Evolutionary conservation across 1,140 invertebrate species (phyloP), one percentile per base, ranked within the genome.

Genomic region (Habropoda laboriosa): DNA sequence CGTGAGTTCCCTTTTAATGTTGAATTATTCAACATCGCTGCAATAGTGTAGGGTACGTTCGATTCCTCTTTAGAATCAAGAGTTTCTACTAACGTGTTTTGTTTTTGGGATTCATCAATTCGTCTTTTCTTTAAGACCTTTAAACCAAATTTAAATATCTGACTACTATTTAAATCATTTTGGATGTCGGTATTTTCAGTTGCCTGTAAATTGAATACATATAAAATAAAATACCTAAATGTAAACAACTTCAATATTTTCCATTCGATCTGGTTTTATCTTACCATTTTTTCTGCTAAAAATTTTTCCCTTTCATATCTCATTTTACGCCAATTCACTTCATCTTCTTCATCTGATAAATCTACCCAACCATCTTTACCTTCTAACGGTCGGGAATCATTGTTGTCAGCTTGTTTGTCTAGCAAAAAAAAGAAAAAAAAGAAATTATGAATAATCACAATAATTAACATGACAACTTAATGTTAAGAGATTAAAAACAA

Each of bases 291-390:
- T 91, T 95, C 92, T 79, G 94, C 92, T 8, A 96, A 88, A 88
- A 95, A 96, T 80, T 95, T 94, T 91, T 96, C 94, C 73, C 95
- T 93, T 86, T 96, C 95, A 49, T 95, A 93, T 81, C 95, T 92
- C 76, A 94, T 93, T 89, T 95, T 96, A 83, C 96, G 94, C 94
- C 95, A 95, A 73, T 95, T 94, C 71, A 94, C 93, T 87, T 96
- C 96, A 51, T 95, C 95, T 81, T 95, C 95, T 40, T 94, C 94
- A 30, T 96, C 95, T 30, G 93, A 90, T 5, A 91, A 94, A 3
- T 93, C 93, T 79, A 92, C 93, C 85, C 86, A 90, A 55, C 85
- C 92, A 64, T 89, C 93, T 81, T 89, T 93, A n/a, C 93, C 93
- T 40, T 93, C 80, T 73, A 83, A 84, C 66, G 83, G 64, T 42